These are phyloP conservation scores for Saccostrea glomerata DNA, from an alignment of 1,140 invertebrate species.

Conservation along the genomic window DNA sequence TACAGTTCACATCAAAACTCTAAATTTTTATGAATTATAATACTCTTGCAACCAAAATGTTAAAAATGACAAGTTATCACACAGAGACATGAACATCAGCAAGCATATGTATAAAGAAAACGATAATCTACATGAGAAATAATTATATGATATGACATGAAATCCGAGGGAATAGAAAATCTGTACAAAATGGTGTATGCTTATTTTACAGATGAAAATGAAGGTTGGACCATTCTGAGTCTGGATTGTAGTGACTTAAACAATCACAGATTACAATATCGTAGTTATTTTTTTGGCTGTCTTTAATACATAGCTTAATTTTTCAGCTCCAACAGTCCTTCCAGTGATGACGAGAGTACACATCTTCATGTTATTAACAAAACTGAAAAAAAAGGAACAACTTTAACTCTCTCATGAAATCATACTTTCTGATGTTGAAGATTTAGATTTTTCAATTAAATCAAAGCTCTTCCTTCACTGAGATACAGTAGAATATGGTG, in stretches of 20 bases:
- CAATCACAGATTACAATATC: not conserved
- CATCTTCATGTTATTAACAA: not conserved
- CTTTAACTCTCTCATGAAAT: not conserved
- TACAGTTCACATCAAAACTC: not conserved
- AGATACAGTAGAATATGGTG: too few species aligned
- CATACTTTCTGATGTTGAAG: too few species aligned
- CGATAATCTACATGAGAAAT: not conserved
- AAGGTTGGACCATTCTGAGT: not conserved
- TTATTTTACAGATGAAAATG: constrained; percentile 9
- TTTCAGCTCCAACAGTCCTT: not conserved
- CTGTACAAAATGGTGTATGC: constrained; percentile 13
- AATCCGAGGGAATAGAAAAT: not conserved
- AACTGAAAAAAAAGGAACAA: constrained; percentile 12
- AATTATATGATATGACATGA: not conserved
- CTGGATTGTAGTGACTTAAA: not conserved
- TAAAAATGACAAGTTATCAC: not conserved
- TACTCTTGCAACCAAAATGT: not conserved
- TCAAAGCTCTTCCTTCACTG: not conserved
- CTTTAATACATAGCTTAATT: not conserved
- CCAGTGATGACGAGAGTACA: not conserved
- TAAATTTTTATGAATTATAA: not conserved
- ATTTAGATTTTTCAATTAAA: too few species aligned
- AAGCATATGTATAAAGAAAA: not conserved
- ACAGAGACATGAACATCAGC: not conserved
- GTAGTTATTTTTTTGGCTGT: not conserved